Conservation (phyloP, 2,888 invertebrate species). For the Tinea semifulvella region DNA sequence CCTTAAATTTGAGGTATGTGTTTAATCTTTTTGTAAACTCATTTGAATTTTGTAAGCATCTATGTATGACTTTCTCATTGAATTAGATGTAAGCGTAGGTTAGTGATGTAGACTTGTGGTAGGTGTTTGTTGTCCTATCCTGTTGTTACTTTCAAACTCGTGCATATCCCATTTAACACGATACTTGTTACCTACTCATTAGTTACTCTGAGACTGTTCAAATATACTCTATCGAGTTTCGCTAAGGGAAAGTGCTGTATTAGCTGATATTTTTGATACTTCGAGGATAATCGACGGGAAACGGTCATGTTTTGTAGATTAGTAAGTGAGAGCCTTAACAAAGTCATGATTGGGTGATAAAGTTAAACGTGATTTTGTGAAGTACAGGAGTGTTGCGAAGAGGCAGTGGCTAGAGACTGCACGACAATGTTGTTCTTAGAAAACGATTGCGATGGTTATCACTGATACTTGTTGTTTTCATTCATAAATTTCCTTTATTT, state of each 20-base stretch:
- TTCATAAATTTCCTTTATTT: slow-evolving; percentile 68
- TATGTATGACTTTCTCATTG: slow-evolving; percentile 5
- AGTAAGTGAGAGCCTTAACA: slow-evolving; percentile 7
- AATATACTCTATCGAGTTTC: slow-evolving; percentile 60
- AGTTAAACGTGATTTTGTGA: slow-evolving; percentile 20
- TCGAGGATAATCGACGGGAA: slow-evolving; percentile 62
- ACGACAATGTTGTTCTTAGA: slow-evolving; percentile 60
- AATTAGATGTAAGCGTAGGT: slow-evolving; percentile 28
- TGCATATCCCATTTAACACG: slow-evolving; percentile 58
- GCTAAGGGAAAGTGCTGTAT: slow-evolving; percentile 64
- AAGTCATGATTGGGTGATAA: slow-evolving; percentile 3
- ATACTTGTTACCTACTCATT: slow-evolving; percentile 63
- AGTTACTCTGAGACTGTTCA: slow-evolving; percentile 67
- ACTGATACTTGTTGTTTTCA: slow-evolving; percentile 65
- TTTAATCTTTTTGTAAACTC: slow-evolving; percentile 48
- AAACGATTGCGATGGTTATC: slow-evolving; percentile 60
- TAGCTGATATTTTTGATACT: slow-evolving; percentile 67
- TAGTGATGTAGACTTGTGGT: slow-evolving; percentile 47
- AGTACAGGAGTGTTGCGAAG: slow-evolving; percentile 14
- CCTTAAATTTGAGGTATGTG: slow-evolving; percentile 63
- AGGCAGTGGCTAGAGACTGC: background rate
- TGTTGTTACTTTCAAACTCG: slow-evolving; percentile 55
- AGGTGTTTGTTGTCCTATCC: slow-evolving; percentile 43
- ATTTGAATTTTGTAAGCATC: slow-evolving; percentile 44
- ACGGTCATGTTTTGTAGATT: slow-evolving; percentile 32